A percentile compares a stretch with the other conserved stretches of the same genome.
Conservation (phyloP, 2,797 vertebrate genomes). For the Periophthalmus magnuspinnatus region DNA sequence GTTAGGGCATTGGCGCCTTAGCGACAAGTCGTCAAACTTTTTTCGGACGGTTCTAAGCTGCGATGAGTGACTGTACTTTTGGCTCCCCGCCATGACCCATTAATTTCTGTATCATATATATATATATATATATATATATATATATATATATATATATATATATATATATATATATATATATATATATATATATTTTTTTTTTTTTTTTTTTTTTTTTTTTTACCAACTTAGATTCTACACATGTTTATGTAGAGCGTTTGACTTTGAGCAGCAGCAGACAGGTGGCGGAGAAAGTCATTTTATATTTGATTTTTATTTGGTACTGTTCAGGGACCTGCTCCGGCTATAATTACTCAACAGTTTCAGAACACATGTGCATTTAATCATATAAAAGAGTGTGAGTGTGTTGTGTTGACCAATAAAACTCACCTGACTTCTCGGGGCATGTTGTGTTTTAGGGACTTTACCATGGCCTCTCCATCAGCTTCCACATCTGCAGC, state of each 20-base stretch:
- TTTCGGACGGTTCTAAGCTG: too few species aligned
- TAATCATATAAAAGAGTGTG: slow-evolving; percentile 54
- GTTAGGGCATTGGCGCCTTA: neutral
- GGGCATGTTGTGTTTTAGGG: slow-evolving; percentile 44
- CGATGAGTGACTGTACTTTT: neutral
- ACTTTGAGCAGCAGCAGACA: slow-evolving; percentile 20
- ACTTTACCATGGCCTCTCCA: slow-evolving; percentile 58
- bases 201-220: too few species aligned
- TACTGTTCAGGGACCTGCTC: slow-evolving; percentile 42
- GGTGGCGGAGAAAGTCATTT: slow-evolving; percentile 4
- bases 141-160: too few species aligned
- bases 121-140: too few species aligned
- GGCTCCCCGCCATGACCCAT: neutral
- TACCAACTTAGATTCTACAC: neutral
- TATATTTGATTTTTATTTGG: slow-evolving; percentile 55
- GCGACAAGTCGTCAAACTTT: too few species aligned
- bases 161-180: too few species aligned
- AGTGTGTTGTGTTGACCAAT: slow-evolving; percentile 20
- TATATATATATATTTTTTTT: too few species aligned
- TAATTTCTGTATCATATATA: too few species aligned
- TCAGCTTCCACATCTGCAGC: slow-evolving; percentile 34
- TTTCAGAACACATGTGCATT: slow-evolving; percentile 47
- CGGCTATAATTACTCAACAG: slow-evolving; percentile 48
- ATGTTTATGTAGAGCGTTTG: slow-evolving; percentile 28
- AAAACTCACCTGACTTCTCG: slow-evolving; percentile 31